Evolutionary conservation across 2,888 invertebrate species (phyloP).

Genomic region (Sipunculus nudus): DNA sequence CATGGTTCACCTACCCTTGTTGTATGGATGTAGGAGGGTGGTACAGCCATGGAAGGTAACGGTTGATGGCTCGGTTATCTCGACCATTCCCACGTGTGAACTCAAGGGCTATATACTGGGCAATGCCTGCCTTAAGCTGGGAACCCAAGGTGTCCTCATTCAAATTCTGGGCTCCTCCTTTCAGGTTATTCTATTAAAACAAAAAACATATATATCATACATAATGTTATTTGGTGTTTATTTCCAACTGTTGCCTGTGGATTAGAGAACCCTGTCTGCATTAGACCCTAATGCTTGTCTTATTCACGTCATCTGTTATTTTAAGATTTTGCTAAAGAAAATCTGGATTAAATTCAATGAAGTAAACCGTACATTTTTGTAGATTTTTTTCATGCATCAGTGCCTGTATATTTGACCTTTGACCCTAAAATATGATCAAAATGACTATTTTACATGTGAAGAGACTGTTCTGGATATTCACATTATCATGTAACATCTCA

Average conservation of each 20-base stretch:
- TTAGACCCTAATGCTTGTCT: no score
- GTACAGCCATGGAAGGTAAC: slow-evolving; percentile 91
- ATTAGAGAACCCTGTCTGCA: not conserved
- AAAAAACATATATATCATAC: not conserved
- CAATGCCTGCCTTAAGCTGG: slow-evolving; percentile 93
- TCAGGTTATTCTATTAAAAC: slow-evolving; percentile 73
- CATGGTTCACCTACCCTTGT: slow-evolving; percentile 75
- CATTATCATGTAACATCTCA: no score
- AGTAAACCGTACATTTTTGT: no score
- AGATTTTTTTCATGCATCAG: no score
- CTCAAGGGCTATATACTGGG: slow-evolving; percentile 85
- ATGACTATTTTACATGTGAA: no score
- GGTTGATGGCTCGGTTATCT: slow-evolving; percentile 81
- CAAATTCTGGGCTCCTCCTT: slow-evolving; percentile 69
- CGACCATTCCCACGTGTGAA: slow-evolving; percentile 83
- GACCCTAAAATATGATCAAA: no score
- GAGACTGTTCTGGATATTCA: no score
- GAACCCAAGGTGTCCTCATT: slow-evolving; percentile 96
- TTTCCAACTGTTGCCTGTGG: not conserved
- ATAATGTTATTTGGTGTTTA: not conserved
- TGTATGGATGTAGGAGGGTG: slow-evolving; percentile 82
- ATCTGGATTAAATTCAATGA: no score
- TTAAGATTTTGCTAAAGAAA: no score
- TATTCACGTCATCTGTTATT: no score
- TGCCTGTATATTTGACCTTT: no score